phyloP scores from a whole-genome alignment of 2,888 invertebrate species.

The Troilus luridus region DNA sequence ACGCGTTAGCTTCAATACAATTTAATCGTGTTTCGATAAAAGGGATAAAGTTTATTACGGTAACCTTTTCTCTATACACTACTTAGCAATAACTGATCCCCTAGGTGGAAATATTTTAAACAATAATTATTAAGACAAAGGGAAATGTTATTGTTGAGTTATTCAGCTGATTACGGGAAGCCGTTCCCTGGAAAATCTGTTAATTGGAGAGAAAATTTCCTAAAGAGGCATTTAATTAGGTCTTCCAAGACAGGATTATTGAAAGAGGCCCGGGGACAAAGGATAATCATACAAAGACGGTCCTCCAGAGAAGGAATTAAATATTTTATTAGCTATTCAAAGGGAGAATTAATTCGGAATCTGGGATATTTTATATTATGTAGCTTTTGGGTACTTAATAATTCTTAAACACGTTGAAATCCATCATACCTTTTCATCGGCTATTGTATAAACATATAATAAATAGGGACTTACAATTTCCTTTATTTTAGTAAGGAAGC shows the following conservation, averaged over 20 bases:
- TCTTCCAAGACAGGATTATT: neutral
- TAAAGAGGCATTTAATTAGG: constrained; percentile 17
- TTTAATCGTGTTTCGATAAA: too few relatives aligned
- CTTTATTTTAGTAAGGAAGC: too few relatives aligned
- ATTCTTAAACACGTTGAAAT: neutral
- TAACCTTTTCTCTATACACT: neutral
- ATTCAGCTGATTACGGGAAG: neutral
- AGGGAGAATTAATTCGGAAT: neutral
- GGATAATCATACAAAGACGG: constrained; percentile 31
- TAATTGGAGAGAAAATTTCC: constrained; percentile 41
- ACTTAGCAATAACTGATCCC: neutral
- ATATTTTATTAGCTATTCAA: constrained; percentile 22
- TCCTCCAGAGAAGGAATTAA: neutral
- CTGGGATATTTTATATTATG: neutral
- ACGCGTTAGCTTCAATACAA: too few relatives aligned
- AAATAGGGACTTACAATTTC: too few relatives aligned
- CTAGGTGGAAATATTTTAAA: neutral
- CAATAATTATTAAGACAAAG: neutral
- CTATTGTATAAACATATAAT: too few relatives aligned
- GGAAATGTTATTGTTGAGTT: neutral
- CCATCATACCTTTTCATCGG: neutral
- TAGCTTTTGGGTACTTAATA: neutral
- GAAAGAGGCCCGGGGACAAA: neutral
- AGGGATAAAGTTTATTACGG: too few relatives aligned
- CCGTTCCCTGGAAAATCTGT: constrained; percentile 17